A percentile compares a stretch with the other conserved stretches of the same genome.
These are phyloP conservation scores for Nemapogon koenigi DNA, from an alignment of 2,888 invertebrate species.

Conservation along the genomic window DNA sequence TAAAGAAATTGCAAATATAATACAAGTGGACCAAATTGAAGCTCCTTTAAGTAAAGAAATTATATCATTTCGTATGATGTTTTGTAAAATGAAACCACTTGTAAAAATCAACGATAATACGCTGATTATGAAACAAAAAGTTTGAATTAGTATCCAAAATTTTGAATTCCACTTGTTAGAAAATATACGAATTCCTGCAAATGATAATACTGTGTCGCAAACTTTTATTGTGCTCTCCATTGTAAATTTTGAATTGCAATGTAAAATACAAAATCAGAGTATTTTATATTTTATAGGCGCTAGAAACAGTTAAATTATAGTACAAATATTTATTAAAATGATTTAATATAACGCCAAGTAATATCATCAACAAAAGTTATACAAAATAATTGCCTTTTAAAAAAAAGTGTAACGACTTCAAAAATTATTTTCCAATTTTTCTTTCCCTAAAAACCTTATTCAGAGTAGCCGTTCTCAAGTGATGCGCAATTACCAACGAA, in stretches of 20 bases:
- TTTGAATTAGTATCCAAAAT: constrained; percentile 33
- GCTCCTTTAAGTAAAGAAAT: constrained; percentile 41
- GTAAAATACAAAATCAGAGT: constrained; percentile 3
- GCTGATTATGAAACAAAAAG: constrained; percentile 34
- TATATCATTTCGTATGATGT: constrained; percentile 27
- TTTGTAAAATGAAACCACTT: constrained; percentile 31
- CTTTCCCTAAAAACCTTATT: too few relatives aligned
- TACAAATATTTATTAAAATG: too few relatives aligned
- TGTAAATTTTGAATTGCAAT: constrained; percentile 17
- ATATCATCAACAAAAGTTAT: too few relatives aligned
- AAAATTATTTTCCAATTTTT: too few relatives aligned
- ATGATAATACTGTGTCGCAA: constrained; percentile 36
- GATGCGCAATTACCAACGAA: too few relatives aligned
- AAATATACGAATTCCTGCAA: constrained; percentile 40
- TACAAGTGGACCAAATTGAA: constrained; percentile 46
- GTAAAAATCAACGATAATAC: constrained; percentile 28
- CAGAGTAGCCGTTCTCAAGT: too few relatives aligned
- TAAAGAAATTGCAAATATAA: constrained; percentile 42
- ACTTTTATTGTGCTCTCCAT: constrained; percentile 36
- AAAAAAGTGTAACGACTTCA: too few relatives aligned
- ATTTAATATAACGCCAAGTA: too few relatives aligned
- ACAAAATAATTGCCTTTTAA: too few relatives aligned
- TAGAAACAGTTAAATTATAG: too few relatives aligned
- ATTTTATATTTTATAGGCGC: constrained; percentile 4
- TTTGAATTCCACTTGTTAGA: constrained; percentile 34